Percentiles rank a stretch among this genome's conserved stretches.
These are phyloP conservation scores for Cynaeus angustus DNA, from an alignment of 2,888 invertebrate species.

Conservation along the genomic window DNA sequence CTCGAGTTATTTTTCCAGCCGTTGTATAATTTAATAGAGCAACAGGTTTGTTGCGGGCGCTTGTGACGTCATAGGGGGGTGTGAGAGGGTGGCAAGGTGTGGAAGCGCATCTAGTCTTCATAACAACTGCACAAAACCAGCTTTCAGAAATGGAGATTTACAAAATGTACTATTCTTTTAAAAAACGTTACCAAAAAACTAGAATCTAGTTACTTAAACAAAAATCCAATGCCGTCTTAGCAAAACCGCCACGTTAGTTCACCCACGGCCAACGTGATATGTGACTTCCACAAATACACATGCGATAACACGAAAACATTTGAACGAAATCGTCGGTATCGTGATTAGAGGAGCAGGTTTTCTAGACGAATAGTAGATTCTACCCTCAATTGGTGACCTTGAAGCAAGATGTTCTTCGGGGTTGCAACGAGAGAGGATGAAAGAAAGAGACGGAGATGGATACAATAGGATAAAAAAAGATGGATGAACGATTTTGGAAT, in stretches of 20 bases:
- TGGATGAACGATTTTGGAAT: slow-evolving; percentile 40
- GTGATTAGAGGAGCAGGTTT: slow-evolving; percentile 43
- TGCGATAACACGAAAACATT: not conserved
- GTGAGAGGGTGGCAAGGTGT: slow-evolving; percentile 55
- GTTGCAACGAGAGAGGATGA: slow-evolving; percentile 60
- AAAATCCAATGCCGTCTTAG: not conserved
- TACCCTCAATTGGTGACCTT: slow-evolving; percentile 69
- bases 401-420: slow-evolving; percentile 67
- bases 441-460: slow-evolving; percentile 15
- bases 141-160: slow-evolving; percentile 68
- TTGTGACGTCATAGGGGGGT: slow-evolving; percentile 62
- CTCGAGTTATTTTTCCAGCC: slow-evolving; percentile 44
- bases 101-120: slow-evolving; percentile 55
- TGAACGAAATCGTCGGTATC: slow-evolving; percentile 3
- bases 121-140: slow-evolving; percentile 69
- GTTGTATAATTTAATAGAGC: slow-evolving; percentile 66
- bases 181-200: slow-evolving; percentile 52
- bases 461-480: slow-evolving; percentile 28
- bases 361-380: slow-evolving; percentile 65
- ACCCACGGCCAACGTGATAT: not conserved
- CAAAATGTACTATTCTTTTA: slow-evolving; percentile 66
- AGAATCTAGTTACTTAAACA: not conserved
- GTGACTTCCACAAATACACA: not conserved
- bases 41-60: slow-evolving; percentile 67
- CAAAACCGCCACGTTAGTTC: not conserved